A percentile compares a stretch with the other conserved stretches of the same genome.
These are phyloP conservation scores for Lissocephala sabroskyi DNA, from an alignment of 2,888 invertebrate genomes.

Conservation along the genomic window DNA sequence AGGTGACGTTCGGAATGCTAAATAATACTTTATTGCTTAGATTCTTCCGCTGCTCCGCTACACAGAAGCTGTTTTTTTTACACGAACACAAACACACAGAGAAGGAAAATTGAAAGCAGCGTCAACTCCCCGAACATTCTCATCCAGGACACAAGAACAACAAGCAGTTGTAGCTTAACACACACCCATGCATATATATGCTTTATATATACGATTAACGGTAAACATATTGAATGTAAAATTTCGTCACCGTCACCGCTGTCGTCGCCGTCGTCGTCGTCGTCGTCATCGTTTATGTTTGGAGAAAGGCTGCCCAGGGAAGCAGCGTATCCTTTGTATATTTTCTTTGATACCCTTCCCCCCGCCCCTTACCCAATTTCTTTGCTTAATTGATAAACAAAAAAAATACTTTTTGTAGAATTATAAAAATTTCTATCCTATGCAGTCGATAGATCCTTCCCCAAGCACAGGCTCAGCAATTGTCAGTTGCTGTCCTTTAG, in stretches of 20 bases:
- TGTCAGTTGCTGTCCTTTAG: too few species aligned
- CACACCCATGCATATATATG: slow-evolving; percentile 30
- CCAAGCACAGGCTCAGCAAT: too few species aligned
- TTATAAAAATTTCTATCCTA: not conserved
- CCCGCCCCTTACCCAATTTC: too few species aligned
- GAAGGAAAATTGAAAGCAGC: slow-evolving; percentile 14
- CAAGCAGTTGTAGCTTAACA: slow-evolving; percentile 26
- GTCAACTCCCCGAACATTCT: slow-evolving; percentile 3
- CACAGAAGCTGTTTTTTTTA: too few species aligned
- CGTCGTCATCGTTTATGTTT: slow-evolving; percentile 16
- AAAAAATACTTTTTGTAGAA: not conserved
- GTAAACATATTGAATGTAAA: slow-evolving; percentile 43
- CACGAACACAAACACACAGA: slow-evolving; percentile 17
- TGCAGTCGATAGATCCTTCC: not conserved
- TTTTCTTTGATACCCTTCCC: slow-evolving; percentile 41
- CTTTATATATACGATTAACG: slow-evolving; percentile 30
- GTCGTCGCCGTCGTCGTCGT: slow-evolving; percentile 29
- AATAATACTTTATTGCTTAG: slow-evolving; percentile 73
- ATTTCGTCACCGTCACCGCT: slow-evolving; percentile 20
- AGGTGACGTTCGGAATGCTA: slow-evolving; percentile 71
- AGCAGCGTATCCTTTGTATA: slow-evolving; percentile 45
- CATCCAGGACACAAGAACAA: not conserved
- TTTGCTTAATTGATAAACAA: too few species aligned
- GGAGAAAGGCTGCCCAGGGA: not conserved
- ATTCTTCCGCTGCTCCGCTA: slow-evolving; percentile 29